phyloP scores from a whole-genome alignment of 2,113 vertebrate species.

The Orientallactaga bullata region DNA sequence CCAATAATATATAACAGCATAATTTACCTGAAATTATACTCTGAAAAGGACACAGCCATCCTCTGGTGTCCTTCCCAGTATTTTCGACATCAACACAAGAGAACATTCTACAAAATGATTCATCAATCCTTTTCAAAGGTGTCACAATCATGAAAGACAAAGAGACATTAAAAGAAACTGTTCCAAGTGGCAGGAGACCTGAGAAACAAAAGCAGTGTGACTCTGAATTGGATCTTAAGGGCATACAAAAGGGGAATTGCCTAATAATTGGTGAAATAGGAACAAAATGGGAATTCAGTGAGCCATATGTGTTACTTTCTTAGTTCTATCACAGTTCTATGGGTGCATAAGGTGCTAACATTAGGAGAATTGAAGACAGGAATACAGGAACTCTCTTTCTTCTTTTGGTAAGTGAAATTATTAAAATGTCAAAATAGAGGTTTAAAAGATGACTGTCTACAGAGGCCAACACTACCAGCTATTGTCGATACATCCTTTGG shows the following conservation, averaged over 20 bases:
- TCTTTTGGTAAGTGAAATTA: background rate
- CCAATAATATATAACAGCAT: background rate
- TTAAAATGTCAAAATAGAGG: background rate
- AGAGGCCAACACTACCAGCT: no score
- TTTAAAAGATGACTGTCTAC: background rate
- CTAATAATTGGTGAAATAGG: background rate
- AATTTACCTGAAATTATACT: background rate
- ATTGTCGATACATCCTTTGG: background rate
- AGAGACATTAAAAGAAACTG: background rate
- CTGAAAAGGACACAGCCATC: background rate
- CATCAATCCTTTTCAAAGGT: background rate
- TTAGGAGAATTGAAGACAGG: background rate
- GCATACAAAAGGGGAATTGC: background rate
- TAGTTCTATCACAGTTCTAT: background rate
- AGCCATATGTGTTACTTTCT: background rate
- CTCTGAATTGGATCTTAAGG: background rate
- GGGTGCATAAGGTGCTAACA: background rate
- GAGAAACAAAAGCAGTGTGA: background rate
- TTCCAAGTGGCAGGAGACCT: background rate
- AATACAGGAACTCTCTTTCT: background rate
- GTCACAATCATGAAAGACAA: background rate
- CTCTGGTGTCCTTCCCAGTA: background rate
- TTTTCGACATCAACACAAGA: background rate
- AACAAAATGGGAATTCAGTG: background rate
- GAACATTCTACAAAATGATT: conserved; percentile 40